Percentiles rank a stretch among this genome's conserved stretches.
These are phyloP conservation scores for Orthosia gracilis DNA, from an alignment of 2,888 invertebrate genomes.

Conservation along the genomic window DNA sequence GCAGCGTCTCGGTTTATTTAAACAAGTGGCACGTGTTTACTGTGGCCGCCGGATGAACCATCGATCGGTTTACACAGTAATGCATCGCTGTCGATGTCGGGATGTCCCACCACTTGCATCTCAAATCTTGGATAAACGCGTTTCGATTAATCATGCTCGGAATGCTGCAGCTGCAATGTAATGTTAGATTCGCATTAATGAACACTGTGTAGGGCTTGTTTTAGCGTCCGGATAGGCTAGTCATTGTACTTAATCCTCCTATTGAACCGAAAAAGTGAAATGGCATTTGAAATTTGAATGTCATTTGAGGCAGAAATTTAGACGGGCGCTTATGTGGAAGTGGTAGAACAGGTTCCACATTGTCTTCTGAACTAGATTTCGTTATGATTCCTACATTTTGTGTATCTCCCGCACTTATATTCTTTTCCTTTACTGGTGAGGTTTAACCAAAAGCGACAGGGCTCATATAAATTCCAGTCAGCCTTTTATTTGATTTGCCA, in stretches of 20 bases:
- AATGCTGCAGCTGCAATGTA: constrained; percentile 39
- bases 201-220: neutral
- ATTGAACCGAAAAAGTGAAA: neutral
- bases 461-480: constrained; percentile 66
- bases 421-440: neutral
- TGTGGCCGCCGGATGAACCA: constrained; percentile 87
- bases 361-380: neutral
- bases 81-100: constrained; percentile 81
- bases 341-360: neutral
- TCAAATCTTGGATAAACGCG: constrained; percentile 63
- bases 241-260: neutral
- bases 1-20: constrained; percentile 88
- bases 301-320: neutral
- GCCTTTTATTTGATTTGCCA: constrained; percentile 84
- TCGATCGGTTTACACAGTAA: constrained; percentile 90
- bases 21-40: constrained; percentile 91
- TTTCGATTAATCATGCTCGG: constrained; percentile 60
- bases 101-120: constrained; percentile 80
- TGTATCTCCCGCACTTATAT: neutral
- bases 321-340: neutral
- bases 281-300: neutral
- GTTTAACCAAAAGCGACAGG: constrained; percentile 15
- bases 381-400: neutral
- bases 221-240: neutral
- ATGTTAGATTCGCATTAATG: constrained; percentile 17